Conservation (phyloP, 2,888 invertebrate genomes). For the Aphrophora alni region DNA sequence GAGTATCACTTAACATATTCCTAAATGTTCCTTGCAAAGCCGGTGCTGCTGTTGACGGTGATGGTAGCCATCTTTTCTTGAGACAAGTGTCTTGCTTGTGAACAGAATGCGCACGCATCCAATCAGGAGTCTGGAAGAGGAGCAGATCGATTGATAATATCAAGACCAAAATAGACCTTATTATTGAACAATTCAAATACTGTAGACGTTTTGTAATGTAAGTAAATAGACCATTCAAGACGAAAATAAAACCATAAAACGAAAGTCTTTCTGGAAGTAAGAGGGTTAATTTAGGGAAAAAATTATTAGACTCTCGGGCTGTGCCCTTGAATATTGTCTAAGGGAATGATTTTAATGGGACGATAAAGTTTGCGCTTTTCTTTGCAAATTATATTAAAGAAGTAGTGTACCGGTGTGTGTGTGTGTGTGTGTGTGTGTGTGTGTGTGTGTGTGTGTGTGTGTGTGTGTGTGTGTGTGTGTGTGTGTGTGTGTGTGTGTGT, state of each 20-base stretch:
- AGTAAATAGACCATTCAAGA: not conserved
- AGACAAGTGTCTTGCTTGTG: conserved; percentile 3
- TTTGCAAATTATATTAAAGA: too few species aligned
- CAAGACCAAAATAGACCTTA: conserved; percentile 6
- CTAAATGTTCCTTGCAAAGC: not conserved
- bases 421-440: too few species aligned
- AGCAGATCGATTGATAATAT: conserved; percentile 6
- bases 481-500: too few species aligned
- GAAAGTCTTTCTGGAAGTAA: not conserved
- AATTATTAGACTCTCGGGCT: not conserved
- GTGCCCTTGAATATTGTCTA: not conserved
- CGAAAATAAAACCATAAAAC: not conserved
- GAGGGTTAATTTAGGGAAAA: not conserved
- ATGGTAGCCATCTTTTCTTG: not conserved
- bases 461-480: too few species aligned
- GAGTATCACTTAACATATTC: not conserved
- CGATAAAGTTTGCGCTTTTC: too few species aligned
- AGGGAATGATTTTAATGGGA: too few species aligned
- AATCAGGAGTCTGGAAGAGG: not conserved
- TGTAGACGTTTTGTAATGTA: not conserved
- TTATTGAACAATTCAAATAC: conserved; percentile 4
- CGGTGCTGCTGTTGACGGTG: not conserved
- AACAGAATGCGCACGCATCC: not conserved
- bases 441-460: too few species aligned
- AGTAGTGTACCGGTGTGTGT: too few species aligned